phyloP scores from a whole-genome alignment of 2,797 vertebrate genomes.

The Peromyscus nudipes region DNA sequence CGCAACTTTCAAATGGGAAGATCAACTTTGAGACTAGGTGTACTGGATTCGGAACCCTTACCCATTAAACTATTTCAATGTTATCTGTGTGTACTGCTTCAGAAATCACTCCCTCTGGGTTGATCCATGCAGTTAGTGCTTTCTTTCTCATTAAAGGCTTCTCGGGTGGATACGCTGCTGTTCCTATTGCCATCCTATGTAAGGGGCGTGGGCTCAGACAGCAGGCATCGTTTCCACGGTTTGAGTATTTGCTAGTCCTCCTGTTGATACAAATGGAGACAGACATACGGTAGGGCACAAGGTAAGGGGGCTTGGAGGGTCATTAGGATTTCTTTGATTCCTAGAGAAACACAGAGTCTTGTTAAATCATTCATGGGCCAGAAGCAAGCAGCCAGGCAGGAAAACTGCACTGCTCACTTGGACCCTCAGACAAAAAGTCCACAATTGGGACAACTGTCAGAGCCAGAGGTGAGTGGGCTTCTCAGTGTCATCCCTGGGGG shows the following conservation, averaged over 20 bases:
- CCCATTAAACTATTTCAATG: neutral
- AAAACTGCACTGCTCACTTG: too few species aligned
- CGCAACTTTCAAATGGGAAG: neutral
- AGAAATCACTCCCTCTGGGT: neutral
- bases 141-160: neutral
- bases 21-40: neutral
- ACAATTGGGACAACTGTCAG: fast-evolving
- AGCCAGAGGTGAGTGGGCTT: neutral
- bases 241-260: neutral
- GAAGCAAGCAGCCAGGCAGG: neutral
- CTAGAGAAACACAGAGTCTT: neutral
- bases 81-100: neutral
- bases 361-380: neutral
- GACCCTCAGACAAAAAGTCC: neutral
- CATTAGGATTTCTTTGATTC: neutral
- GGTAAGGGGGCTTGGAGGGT: neutral
- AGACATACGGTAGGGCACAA: neutral
- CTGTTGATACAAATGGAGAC: neutral
- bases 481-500: neutral
- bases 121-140: neutral
- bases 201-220: neutral
- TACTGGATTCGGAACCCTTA: neutral
- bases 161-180: neutral
- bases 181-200: neutral
- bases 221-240: neutral